Evolutionary conservation across 2,797 vertebrate species (phyloP), one percentile per base, ranked within the genome.

Genomic region (Ctenopoma multispine): DNA sequence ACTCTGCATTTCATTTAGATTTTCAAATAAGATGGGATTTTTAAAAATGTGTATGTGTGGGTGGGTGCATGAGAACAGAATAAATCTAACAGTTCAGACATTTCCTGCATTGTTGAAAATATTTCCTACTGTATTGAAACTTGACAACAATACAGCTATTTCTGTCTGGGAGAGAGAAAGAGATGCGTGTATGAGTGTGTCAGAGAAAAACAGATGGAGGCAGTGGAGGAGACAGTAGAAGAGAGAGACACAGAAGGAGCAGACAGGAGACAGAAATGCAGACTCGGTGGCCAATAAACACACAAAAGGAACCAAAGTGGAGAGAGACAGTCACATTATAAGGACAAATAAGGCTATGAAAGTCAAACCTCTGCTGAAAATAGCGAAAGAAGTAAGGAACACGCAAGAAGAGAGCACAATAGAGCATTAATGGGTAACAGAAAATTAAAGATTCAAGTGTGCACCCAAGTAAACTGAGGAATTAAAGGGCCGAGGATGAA

Each of bases 71-170:
- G 56, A 82, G 58, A 75, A 54, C 10, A 51, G 61, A 84, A 74
- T 2, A n/a, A 79, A 58, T 72, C 57, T 67, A 75, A 27, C 83
- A 54, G 46, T 71, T 82, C 78, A 90, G 88, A 91, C 86, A 91
- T 90, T 92, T 90, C 83, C 84, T 84, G 71, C 83, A 88, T 60
- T 64, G 80, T 69, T 61, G 64, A 83, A 92, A 83, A 84, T 88
- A 85, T 91, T 85, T 92, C 86, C 88, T 86, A 80, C 84, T 86
- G 79, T 81, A 86, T 86, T 84, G 79, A 84, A 87, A 92, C 63
- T 63, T 56, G 84, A 86, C 69, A 79, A 80, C 76, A 51, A 80
- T 74, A 80, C 75, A 81, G 79, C 71, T 61, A 60, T 81, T 34
- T 27, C 79, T 75, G 85, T 74, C 77, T 64, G 29, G 60, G 38